A percentile compares a stretch with the other conserved stretches of the same genome.
phyloP scores from a whole-genome alignment of 2,888 invertebrate species.

The Caenorhabditis drosophilae region DNA sequence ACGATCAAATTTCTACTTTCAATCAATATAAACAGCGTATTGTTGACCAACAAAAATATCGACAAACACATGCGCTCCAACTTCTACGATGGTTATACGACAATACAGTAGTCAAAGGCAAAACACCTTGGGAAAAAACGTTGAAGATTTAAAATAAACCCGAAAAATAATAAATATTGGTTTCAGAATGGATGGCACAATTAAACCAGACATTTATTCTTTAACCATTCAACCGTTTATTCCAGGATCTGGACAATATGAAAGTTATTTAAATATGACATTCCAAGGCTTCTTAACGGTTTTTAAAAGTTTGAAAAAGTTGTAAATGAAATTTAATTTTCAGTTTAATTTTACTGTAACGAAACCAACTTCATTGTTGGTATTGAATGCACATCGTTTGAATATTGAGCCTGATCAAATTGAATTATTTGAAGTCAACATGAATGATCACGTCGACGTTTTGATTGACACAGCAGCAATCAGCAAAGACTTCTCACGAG shows the following conservation, averaged over 20 bases:
- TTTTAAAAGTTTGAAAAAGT: not conserved
- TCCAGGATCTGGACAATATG: slow-evolving; percentile 19
- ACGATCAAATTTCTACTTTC: slow-evolving; percentile 12
- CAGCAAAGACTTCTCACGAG: slow-evolving; percentile 26
- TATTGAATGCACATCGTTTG: slow-evolving; percentile 33
- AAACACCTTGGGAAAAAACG: slow-evolving; percentile 38
- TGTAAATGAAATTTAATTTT: no score
- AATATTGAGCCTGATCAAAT: slow-evolving; percentile 9
- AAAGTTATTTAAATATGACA: slow-evolving; percentile 30
- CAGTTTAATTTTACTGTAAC: slow-evolving; percentile 11
- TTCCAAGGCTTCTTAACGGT: slow-evolving; percentile 14
- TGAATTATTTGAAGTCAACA: not conserved
- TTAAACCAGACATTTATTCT: slow-evolving; percentile 9
- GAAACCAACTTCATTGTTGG: slow-evolving; percentile 8
- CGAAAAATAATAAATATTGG: not conserved
- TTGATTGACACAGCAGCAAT: slow-evolving; percentile 2
- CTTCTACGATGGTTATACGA: slow-evolving; percentile 39
- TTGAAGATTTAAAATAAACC: not conserved
- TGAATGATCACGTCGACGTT: not conserved
- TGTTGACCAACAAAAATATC: slow-evolving; percentile 3
- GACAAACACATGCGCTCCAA: slow-evolving; percentile 1
- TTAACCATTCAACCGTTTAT: slow-evolving; percentile 28
- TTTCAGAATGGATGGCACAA: slow-evolving; percentile 16
- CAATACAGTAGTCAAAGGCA: slow-evolving; percentile 33
- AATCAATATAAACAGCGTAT: slow-evolving; percentile 11